Evolutionary conservation across 2,888 invertebrate species (phyloP).

Genomic region (Drosophila picticornis): DNA sequence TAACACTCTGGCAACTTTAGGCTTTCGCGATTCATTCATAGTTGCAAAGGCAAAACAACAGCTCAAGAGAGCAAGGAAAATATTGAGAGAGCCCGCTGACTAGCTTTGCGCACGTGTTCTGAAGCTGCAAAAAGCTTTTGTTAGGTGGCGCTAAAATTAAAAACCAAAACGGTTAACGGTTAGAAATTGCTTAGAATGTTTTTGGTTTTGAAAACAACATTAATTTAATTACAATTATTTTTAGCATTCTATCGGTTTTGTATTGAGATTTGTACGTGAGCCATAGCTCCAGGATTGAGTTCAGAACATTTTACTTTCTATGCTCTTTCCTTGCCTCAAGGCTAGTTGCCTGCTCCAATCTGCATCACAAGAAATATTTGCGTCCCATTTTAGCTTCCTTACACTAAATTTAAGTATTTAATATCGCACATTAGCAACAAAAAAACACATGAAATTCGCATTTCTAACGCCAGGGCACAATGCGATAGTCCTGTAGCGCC

Average conservation of each 20-base stretch:
- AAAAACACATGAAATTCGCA: not conserved
- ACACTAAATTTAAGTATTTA: slow-evolving; percentile 1
- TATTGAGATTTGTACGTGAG: not conserved
- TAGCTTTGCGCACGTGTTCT: slow-evolving; percentile 45
- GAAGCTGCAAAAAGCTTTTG: slow-evolving; percentile 39
- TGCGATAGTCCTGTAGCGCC: slow-evolving; percentile 64
- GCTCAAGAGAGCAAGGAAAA: slow-evolving; percentile 6
- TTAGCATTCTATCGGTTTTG: not conserved
- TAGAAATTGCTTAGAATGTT: not conserved
- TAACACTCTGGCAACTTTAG: slow-evolving; percentile 53
- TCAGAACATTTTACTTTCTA: not conserved
- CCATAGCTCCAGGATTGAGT: not conserved
- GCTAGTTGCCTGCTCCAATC: not conserved
- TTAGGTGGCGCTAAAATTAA: slow-evolving; percentile 41
- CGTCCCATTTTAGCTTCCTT: not conserved
- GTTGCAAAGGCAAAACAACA: slow-evolving; percentile 21
- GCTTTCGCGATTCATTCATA: slow-evolving; percentile 64
- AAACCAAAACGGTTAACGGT: not conserved
- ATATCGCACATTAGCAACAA: not conserved
- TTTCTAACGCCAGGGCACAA: slow-evolving; percentile 72
- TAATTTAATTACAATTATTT: not conserved
- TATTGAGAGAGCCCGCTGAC: slow-evolving; percentile 18
- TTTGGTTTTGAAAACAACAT: not conserved
- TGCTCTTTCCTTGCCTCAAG: not conserved
- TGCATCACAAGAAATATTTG: not conserved